Evolutionary conservation across 2,888 invertebrate genomes (phyloP), one percentile per base, ranked within the genome.

Genomic region (Xanthostigma xanthostigma): DNA sequence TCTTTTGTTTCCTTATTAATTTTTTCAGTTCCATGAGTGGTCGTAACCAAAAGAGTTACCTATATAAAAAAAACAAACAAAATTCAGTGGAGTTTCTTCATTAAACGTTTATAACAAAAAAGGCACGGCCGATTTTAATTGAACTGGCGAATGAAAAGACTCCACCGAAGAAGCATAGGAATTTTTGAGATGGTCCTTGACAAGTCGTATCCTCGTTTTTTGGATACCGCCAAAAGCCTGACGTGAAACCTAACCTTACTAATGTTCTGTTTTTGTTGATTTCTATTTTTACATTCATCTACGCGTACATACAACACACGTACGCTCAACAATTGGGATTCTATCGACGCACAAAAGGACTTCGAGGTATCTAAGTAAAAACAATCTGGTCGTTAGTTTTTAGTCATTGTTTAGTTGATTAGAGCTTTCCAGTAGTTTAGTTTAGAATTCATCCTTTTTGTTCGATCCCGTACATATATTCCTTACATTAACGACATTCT

Each of bases 121-220:
- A 11, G 9, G 2, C 14, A 39, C 38, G 8, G 8, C 8, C 39
- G 14, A 39, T 12, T 14, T 12, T 38, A n/a, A 13, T 38, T 5
- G 12, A 8, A 38, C 38, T 43, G 13, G 11, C 17, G 33, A 13
- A 43, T 45, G 45, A 37, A 45, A 45, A 36, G 37, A 37, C 37
- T 33, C 12, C 14, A 35, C 36, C 17, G 60, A 58, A 62, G 64
- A 65, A 69, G 75, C 73, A 76, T 80, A 80, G 85, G 84, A 84
- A 83, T 84, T 86, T 86, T 86, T 86, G 87, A 87, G 86, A 86
- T 87, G 87, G 86, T 87, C 86, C 86, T 85, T 83, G 82, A 63
- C 58, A 27, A 61, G 60, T 59, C 57, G 59, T 71, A 66, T 46
- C 36, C 36, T 13, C 49, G 6, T 41, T 43, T 35, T 44, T 42